Conservation (phyloP, 1,140 invertebrate species). For the Achroia grisella region DNA sequence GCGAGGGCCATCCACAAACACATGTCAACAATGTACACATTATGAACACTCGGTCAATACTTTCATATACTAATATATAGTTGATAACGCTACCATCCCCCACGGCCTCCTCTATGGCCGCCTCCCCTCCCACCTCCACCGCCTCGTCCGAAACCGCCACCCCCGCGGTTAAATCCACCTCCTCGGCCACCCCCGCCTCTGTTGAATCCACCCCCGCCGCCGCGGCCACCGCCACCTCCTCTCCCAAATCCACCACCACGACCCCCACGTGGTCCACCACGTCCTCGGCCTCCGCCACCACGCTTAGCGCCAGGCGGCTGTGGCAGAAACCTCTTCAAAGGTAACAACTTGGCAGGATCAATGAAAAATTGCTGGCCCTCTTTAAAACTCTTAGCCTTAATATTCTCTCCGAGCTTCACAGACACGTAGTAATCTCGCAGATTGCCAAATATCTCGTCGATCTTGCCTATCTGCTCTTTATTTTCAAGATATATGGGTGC, state of each 20-base stretch:
- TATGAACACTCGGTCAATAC: too few relatives aligned
- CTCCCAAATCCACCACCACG: conserved; percentile 69
- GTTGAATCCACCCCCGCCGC: conserved; percentile 54
- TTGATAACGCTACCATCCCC: conserved; percentile 44
- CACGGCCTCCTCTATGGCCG: conserved; percentile 41
- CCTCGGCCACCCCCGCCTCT: conserved; percentile 54
- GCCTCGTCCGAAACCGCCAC: conserved; percentile 32
- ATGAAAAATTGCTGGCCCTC: conserved; percentile 90
- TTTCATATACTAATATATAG: too few relatives aligned
- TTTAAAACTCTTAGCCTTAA: conserved; percentile 94
- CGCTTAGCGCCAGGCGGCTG: conserved; percentile 81
- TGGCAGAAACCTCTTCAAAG: conserved; percentile 91
- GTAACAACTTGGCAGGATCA: conserved; percentile 94
- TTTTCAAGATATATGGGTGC: conserved; percentile 97
- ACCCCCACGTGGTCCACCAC: conserved; percentile 70
- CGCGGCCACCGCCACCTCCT: conserved; percentile 64
- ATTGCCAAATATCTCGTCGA: conserved; percentile 99
- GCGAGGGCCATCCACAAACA: conserved; percentile 7
- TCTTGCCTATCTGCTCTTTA: conserved; percentile 98
- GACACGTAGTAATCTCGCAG: conserved; percentile 96
- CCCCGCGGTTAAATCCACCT: conserved; percentile 22
- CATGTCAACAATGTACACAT: not conserved
- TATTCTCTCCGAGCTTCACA: conserved; percentile 92
- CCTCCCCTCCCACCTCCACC: conserved; percentile 34
- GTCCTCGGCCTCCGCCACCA: conserved; percentile 73